Conservation (phyloP, 2,797 vertebrate species). For the Rhynchotus rufescens region DNA sequence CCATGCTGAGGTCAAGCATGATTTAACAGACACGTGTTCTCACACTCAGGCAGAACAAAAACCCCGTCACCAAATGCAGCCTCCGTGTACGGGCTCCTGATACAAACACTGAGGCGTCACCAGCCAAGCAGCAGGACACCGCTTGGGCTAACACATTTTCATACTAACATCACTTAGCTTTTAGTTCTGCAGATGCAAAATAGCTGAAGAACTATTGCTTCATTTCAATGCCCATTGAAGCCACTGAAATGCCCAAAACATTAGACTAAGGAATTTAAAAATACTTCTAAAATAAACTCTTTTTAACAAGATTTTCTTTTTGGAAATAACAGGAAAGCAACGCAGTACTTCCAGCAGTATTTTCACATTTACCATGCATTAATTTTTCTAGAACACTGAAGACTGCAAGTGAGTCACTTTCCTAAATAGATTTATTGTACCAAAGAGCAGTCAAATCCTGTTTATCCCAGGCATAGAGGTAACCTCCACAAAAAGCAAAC, state of each 20-base stretch:
- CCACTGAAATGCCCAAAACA: background rate
- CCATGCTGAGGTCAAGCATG: rapidly evolving
- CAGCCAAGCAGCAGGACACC: rapidly evolving
- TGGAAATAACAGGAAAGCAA: background rate
- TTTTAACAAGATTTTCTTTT: background rate
- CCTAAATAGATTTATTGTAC: background rate
- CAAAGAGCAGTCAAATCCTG: background rate
- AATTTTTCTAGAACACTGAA: background rate
- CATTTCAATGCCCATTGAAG: background rate
- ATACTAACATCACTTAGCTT: background rate
- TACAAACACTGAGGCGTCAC: background rate
- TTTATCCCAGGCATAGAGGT: background rate
- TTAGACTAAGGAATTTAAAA: background rate
- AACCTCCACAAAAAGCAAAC: background rate
- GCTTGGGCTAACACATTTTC: background rate
- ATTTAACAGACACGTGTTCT: rapidly evolving
- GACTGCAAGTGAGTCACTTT: background rate
- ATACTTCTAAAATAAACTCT: background rate
- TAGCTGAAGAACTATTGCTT: background rate
- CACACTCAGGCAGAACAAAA: rapidly evolving
- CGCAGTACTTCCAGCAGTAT: background rate
- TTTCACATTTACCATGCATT: background rate
- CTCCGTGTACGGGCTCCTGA: rapidly evolving
- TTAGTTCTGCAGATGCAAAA: background rate
- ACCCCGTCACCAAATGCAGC: background rate